Evolutionary conservation across 2,888 invertebrate species (phyloP).

Genomic region (Trichopria drosophilae): DNA sequence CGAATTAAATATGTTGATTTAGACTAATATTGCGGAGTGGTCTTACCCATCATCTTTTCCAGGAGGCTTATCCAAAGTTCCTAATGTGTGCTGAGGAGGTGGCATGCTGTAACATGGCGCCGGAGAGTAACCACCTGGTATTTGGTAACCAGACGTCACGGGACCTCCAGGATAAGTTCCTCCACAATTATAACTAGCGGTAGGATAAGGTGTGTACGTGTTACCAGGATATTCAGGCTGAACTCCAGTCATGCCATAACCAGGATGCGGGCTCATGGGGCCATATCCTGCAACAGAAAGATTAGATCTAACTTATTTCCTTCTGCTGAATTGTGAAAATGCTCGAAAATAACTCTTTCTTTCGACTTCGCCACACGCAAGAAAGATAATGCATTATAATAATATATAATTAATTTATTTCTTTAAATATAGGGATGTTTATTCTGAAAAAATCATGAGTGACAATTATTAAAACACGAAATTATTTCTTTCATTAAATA

Average conservation of each 20-base stretch:
- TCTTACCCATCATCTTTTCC: slow-evolving; percentile 74
- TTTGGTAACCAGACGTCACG: slow-evolving; percentile 65
- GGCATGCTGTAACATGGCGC: slow-evolving; percentile 85
- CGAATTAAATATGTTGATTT: neutral
- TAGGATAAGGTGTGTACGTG: slow-evolving; percentile 72
- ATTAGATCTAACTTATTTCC: too few species aligned
- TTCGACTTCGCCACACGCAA: too few species aligned
- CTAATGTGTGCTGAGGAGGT: slow-evolving; percentile 68
- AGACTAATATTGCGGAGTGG: slow-evolving; percentile 3
- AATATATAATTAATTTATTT: neutral
- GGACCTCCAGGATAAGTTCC: slow-evolving; percentile 60
- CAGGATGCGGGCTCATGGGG: slow-evolving; percentile 82
- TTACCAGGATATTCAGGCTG: slow-evolving; percentile 81
- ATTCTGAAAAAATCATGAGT: neutral
- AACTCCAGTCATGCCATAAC: slow-evolving; percentile 75
- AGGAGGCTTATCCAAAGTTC: slow-evolving; percentile 64
- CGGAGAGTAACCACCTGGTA: slow-evolving; percentile 72
- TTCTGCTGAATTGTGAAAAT: too few species aligned
- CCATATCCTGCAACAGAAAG: slow-evolving; percentile 68
- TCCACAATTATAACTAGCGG: slow-evolving; percentile 64
- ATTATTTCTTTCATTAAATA: neutral
- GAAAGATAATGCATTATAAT: too few species aligned
- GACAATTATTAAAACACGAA: neutral
- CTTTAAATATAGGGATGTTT: neutral
- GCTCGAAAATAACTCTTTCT: too few species aligned